Evolutionary conservation across 2,888 invertebrate species (phyloP), one percentile per base, ranked within the genome.

Genomic region (Chalcosyrphus nemorum): DNA sequence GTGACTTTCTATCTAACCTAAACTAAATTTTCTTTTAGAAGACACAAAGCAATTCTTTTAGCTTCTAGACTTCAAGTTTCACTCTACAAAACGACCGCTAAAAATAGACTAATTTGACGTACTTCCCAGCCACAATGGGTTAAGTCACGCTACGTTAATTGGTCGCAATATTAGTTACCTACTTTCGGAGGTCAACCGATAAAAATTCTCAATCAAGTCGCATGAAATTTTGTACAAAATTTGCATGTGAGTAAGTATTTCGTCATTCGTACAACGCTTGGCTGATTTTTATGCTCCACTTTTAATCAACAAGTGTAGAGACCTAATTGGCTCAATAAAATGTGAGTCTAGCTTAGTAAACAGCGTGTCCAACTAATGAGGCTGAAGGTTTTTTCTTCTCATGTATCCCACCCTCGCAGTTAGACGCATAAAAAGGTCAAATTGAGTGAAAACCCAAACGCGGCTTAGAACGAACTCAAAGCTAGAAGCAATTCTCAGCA

Each of bases 371-470:
- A 32, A 1, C 6, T 1, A 7, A 7, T 29, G 2, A 29, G 4
- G 4, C 29, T 29, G 29, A 5, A 7, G 29, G 35, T 0, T 38
- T n/a, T 2, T 13, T 1, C 2, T 38, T 7, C 0, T n/a, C n/a
- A 19, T 17, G 5, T 6, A 6, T 2, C 19, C 17, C 19, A 19
- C 21, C 21, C 47, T 7, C 11, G 9, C 45, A 59, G 9, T 43
- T 43, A 59, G 15, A 29, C 11, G n/a, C 17, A 29, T n/a, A 63
- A 43, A n/a, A 41, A 27, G 3, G 11, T 35, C 63, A 32, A 29
- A 21, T 43, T 47, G 13, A 63, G 32, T 52, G 41, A 27, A 59
- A 72, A 71, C 17, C 24, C 47, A 21, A 47, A 47, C 24, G 21
- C 21, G 47, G 21, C 47, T 19, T 21, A 24, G 47, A 50, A 29